Percentiles rank a stretch among this genome's conserved stretches.
These are phyloP conservation scores for Corythoichthys haematopterus DNA, from an alignment of 2,113 vertebrate genomes.

Conservation along the genomic window DNA sequence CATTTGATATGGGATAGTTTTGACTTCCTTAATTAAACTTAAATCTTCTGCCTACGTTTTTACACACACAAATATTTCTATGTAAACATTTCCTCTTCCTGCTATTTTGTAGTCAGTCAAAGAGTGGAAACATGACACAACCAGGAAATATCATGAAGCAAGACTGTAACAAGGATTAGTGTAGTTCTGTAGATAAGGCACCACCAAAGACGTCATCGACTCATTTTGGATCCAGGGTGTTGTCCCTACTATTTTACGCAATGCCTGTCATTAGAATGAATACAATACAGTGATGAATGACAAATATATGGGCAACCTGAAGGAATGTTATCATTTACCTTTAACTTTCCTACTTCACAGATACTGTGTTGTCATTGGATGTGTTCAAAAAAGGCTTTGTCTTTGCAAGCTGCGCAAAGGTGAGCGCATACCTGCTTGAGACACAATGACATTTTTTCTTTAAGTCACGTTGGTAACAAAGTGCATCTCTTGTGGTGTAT, in stretches of 20 bases:
- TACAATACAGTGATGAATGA: not conserved
- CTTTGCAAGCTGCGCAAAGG: slow-evolving; percentile 92
- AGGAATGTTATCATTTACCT: not conserved
- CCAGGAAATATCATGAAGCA: not conserved
- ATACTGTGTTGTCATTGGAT: slow-evolving; percentile 86
- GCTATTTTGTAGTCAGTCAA: not conserved
- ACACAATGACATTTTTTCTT: not conserved
- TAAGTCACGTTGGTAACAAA: not conserved
- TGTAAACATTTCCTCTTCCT: not conserved
- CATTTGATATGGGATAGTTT: no score
- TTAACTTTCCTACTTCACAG: slow-evolving; percentile 54
- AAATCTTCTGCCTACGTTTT: not conserved
- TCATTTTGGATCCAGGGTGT: not conserved
- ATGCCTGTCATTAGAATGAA: not conserved
- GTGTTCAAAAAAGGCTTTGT: slow-evolving; percentile 84
- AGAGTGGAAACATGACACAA: not conserved
- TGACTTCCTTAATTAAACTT: not conserved
- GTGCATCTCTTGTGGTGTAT: not conserved
- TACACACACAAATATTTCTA: not conserved
- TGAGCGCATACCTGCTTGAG: slow-evolving; percentile 32
- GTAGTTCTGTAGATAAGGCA: not conserved
- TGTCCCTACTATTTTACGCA: not conserved
- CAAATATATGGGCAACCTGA: slow-evolving; percentile 8
- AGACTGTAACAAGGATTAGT: not conserved
- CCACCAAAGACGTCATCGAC: not conserved